Conservation (phyloP, 2,888 invertebrate genomes). For the Chrysotoxum bicinctum region DNA sequence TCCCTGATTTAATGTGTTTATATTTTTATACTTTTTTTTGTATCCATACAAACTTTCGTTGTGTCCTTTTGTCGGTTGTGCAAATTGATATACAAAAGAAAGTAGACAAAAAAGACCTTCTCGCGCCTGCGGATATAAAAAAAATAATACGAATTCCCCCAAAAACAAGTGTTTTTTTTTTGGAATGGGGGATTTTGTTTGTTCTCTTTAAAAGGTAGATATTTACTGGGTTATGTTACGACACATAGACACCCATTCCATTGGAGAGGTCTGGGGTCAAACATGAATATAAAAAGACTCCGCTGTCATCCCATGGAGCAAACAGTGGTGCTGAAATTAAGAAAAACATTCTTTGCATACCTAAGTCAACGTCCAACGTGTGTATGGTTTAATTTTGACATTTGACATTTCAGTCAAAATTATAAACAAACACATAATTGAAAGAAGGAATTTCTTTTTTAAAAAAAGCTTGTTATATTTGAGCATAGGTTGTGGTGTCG, state of each 20-base stretch:
- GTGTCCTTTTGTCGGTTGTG: constrained; percentile 33
- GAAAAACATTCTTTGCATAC: neutral
- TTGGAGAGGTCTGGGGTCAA: constrained; percentile 9
- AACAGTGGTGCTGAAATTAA: neutral
- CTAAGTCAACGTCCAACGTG: neutral
- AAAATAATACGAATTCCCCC: neutral
- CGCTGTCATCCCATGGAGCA: neutral
- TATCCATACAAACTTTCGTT: constrained; percentile 20
- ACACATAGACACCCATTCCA: constrained; percentile 1
- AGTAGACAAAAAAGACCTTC: constrained; percentile 27
- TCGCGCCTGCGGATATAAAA: constrained; percentile 19
- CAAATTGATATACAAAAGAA: constrained; percentile 42
- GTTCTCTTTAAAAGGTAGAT: constrained; percentile 22
- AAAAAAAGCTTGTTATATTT: too few species aligned
- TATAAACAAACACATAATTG: too few species aligned
- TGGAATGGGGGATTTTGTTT: neutral
- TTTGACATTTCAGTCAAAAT: neutral
- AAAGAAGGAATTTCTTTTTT: too few species aligned
- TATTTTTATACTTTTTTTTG: constrained; percentile 21
- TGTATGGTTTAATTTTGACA: neutral
- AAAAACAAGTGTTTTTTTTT: constrained; percentile 17
- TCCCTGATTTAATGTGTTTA: constrained; percentile 58
- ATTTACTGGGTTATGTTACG: constrained; percentile 19
- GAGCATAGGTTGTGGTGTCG: too few species aligned
- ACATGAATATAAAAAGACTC: neutral